Evolutionary conservation across 37 sponge, comb jelly and placozoan species (phyloP).

Genomic region (Beroe ovata): DNA sequence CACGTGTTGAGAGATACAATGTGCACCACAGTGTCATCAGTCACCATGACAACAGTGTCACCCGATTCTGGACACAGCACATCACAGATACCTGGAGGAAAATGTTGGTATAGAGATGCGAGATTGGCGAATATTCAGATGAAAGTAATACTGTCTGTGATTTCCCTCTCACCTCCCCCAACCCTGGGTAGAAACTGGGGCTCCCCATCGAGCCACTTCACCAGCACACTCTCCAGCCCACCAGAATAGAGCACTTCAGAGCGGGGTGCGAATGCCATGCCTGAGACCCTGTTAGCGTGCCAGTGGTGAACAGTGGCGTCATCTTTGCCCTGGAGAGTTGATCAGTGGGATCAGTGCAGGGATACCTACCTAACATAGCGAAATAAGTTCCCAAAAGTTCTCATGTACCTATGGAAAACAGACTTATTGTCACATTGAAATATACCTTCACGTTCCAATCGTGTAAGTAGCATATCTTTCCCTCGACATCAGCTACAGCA

Average conservation of each 20-base stretch:
- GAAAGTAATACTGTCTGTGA: too few relatives aligned
- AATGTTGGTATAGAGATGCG: too few relatives aligned
- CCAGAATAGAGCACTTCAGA: conserved; percentile 57
- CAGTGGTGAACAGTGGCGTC: not conserved
- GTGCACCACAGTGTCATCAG: conserved; percentile 17
- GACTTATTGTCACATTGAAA: not conserved
- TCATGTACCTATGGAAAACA: too few relatives aligned
- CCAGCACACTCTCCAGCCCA: conserved; percentile 49
- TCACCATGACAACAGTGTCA: conserved; percentile 31
- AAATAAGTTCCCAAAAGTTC: too few relatives aligned
- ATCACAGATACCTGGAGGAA: conserved; percentile 8
- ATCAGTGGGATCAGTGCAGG: too few relatives aligned
- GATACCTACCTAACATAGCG: too few relatives aligned
- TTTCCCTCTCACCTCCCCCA: conserved; percentile 47
- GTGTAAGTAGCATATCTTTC: conserved; percentile 6
- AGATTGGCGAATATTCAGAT: not conserved
- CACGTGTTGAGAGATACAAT: conserved; percentile 54
- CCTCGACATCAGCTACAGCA: conserved; percentile 22
- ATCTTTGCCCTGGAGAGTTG: not conserved
- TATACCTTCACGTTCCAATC: conserved; percentile 51
- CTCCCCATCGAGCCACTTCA: conserved; percentile 62
- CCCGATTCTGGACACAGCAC: conserved; percentile 49
- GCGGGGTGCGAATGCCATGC: conserved; percentile 27
- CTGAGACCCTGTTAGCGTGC: conserved; percentile 48
- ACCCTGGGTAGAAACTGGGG: conserved; percentile 53